Base-by-base conservation (phyloP, 2,888 invertebrate genomes). In the Morpho deidamia region DNA sequence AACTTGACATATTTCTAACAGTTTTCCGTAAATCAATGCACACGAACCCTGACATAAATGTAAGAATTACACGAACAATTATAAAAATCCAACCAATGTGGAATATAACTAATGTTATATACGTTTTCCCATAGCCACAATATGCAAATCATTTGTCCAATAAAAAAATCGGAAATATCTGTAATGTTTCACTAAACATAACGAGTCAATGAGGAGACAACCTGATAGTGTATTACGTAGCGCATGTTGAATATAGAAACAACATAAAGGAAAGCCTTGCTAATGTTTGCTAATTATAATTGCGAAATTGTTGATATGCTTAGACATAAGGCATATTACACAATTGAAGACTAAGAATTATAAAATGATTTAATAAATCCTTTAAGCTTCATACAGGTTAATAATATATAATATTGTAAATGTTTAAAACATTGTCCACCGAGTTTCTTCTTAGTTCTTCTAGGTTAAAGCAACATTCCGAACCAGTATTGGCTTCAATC, bases 161-260 rank as follows among this genome's bases (percentile, higher is more conserved):
- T 53, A 42, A 56, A 57, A 61, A 58, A 63, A 58, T 60, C 53
- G 55, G 56, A 59, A 53, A 50, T 50, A 44, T 60, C 55, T 43
- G 44, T 53, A 53, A 53, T 55, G 53, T 51, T 56, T 61, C 59
- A 52, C 59, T 48, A 59, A 61, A 59, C 59, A 55, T 57, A 52
- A 56, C 60, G 45, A 54, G 52, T 44, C 53, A 56, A 56, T 62
- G 59, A 57, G 57, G 51, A 56, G 57, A 58, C 47, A 47, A 11
- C 14, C 11, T 34, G 34, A 42, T 40, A 11, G 40, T 33, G 5
- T 33, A 47, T 51, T 55, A 55, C 51, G 51, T 48, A 58, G 45
- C 42, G 55, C 48, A 48, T 42, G 34, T 33, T 33, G 5, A 23
- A 23, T 23, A 23, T 23, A 23, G 23, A 37, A 11, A 33, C 10